Base-by-base conservation (phyloP, 2,797 vertebrate species). In the Erpetoichthys calabaricus region DNA sequence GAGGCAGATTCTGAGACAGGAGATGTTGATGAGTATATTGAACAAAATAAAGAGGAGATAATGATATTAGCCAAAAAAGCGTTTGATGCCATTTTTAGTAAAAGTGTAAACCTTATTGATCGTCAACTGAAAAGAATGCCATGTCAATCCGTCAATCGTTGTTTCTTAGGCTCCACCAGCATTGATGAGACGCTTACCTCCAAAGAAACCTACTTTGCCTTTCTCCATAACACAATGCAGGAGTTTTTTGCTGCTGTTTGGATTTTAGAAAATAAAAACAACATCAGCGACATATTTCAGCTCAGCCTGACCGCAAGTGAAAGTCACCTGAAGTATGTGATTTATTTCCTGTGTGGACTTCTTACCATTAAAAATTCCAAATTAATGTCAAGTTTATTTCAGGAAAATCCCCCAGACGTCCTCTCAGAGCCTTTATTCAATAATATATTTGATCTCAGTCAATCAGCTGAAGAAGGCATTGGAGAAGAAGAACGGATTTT, bases 161-260 rank as follows among this genome's bases (percentile, higher is more conserved):
- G 49, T 50, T 69, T 67, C 41, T 59, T 69, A 56, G 58, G 59
- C 4, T 56, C 5, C 51, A 56, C 46, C 25, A 10, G 56, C 25
- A 44, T 62, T 3, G 53, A 54, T 8, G 56, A 59, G 5, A 46
- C 49, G 5, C 60, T 59, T 7, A 51, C 59, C 8, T 47, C 25
- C 55, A 25, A 45, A 10, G 1, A 2, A 45, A 44, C 42, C 5
- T 3, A 4, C 56, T 44, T 43, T 43, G 45, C 66, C 3, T 79
- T 78, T 59, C 67, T 68, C 49, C 75, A 79, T 56, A 73, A 75
- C 71, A 72, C 70, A 4, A 56, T 77, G 60, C 76, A 79, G 65
- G 73, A 79, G 56, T 77, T 75, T 4, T 77, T 75, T 65, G 67
- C 70, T 51, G 72, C 72, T n/a, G 45, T 78, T 41, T 75, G 69